Conservation (phyloP, 2,888 invertebrate species). For the Apodemia mormo region DNA sequence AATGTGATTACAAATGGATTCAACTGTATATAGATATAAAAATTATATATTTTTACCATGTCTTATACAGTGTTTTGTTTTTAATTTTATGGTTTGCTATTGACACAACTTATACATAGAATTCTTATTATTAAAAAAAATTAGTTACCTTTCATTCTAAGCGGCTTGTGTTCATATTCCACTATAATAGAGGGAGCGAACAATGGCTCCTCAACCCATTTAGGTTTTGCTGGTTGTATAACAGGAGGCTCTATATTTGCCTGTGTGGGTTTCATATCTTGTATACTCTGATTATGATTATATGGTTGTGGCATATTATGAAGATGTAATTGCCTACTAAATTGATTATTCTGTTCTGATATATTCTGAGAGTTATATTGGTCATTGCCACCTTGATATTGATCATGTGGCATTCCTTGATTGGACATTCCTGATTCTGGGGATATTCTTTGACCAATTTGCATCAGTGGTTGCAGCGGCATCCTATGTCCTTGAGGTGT, state of each 20-base stretch:
- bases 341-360: neutral
- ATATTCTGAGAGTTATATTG: neutral
- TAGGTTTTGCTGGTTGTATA: constrained; percentile 42
- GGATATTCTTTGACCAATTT: constrained; percentile 24
- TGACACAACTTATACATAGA: too few relatives aligned
- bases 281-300: constrained; percentile 38
- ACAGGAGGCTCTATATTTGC: constrained; percentile 24
- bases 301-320: constrained; percentile 26
- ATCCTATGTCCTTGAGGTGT: constrained; percentile 29
- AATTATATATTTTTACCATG: too few relatives aligned
- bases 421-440: constrained; percentile 44
- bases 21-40: too few relatives aligned
- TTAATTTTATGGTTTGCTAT: too few relatives aligned
- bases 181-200: constrained; percentile 82
- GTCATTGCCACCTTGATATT: constrained; percentile 9
- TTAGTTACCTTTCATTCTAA: constrained; percentile 77
- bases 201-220: constrained; percentile 74
- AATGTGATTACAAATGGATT: too few relatives aligned
- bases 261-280: constrained; percentile 7
- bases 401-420: constrained; percentile 42
- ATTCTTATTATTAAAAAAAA: too few relatives aligned
- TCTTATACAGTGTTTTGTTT: too few relatives aligned
- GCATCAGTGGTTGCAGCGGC: constrained; percentile 38
- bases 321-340: neutral
- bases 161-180: constrained; percentile 86